Evolutionary conservation across 2,888 invertebrate species (phyloP), one percentile per base, ranked within the genome.

Genomic region (Branchinecta sandiegonensis): DNA sequence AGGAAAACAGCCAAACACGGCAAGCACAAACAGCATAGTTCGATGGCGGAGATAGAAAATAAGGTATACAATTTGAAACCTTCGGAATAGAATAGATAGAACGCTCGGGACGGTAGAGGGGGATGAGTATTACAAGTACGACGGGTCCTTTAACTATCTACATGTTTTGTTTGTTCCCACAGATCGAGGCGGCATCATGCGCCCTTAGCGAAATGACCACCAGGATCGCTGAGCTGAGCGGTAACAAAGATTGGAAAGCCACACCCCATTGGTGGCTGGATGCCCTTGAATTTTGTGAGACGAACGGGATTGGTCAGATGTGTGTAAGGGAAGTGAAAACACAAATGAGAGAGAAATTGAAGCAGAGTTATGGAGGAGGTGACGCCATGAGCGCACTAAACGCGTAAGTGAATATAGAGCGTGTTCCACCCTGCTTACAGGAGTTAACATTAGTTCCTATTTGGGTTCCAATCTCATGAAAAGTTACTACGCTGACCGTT

Each of bases 221-320:
- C n/a, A 48, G 69, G 2, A 67, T 71, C 17, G 17, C 48, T 10
- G 68, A 70, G 23, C 66, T 70, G 65, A 66, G 69, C 8, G n/a
- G 14, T 14, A 46, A 47, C 8, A 65, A 48, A 13, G 68, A 67
- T 48, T 37, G 37, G 37, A 50, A 64, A 17, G 48, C 23, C 13
- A 46, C 50, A 1, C 68, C 46, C 10, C 67, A 64, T 17, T 72
- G 72, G 72, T 72, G 72, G 72, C 48, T 72, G 14, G 66, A 23
- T 14, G 71, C 72, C 11, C 65, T 72, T 13, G 68, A 72, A 48
- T 70, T 69, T 14, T 70, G 71, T 65, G 70, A 70, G 46, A 63
- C 56, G 56, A 56, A 17, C n/a, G 17, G 17, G n/a, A 56, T 56
- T 56, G 56, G 56, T 56, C 8, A 56, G n/a, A 8, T 17, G 8